These are phyloP conservation scores for Limenitis camilla DNA, from an alignment of 2,888 invertebrate species.

Conservation along the genomic window DNA sequence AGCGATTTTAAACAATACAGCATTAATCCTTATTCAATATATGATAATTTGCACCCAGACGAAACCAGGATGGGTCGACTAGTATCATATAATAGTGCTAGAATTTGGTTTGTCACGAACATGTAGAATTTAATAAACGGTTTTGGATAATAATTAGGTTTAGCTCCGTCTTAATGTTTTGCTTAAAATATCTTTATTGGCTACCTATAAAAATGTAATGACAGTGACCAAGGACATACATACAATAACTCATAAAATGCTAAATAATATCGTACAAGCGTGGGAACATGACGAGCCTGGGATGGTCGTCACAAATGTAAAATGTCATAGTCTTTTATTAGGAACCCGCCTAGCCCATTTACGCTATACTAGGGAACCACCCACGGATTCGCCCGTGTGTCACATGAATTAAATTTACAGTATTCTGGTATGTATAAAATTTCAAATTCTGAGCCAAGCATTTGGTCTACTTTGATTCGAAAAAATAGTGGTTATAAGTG, in stretches of 20 bases:
- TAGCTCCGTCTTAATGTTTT: no score
- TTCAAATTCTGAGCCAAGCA: not conserved
- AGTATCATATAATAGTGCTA: no score
- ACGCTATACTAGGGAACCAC: constrained; percentile 6
- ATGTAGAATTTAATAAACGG: no score
- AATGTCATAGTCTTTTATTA: constrained; percentile 15
- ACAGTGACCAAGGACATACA: not conserved
- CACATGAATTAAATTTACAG: not conserved
- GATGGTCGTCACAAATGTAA: constrained; percentile 14
- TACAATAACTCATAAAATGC: not conserved
- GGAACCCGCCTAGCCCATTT: constrained; percentile 16
- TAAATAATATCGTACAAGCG: not conserved
- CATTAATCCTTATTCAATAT: no score
- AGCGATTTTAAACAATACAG: no score
- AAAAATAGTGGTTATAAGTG: no score
- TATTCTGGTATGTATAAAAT: not conserved
- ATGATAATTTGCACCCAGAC: no score
- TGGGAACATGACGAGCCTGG: constrained; percentile 10
- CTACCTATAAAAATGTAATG: not conserved
- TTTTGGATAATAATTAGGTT: no score
- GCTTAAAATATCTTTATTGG: no score
- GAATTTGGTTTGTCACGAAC: no score
- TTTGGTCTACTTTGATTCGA: no score
- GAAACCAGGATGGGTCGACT: no score
- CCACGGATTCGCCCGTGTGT: constrained; percentile 5